Evolutionary conservation across 2,113 vertebrate genomes (phyloP).

Genomic region (Mesocricetus auratus): DNA sequence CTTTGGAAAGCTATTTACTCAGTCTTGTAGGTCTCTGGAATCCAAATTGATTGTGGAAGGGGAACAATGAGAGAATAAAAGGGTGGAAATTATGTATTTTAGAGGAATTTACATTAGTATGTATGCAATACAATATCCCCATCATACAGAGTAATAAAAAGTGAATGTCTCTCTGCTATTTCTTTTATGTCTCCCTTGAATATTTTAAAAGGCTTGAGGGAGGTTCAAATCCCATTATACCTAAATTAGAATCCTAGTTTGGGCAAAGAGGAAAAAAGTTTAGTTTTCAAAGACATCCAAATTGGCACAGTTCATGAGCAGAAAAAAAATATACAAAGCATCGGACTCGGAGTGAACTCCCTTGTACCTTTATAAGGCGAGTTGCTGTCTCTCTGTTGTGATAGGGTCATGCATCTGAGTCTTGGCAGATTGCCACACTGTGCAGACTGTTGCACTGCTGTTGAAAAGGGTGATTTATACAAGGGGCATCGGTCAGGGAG

Average conservation of each 20-base stretch:
- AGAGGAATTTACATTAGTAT: constrained; percentile 77
- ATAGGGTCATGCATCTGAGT: background rate
- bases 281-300: constrained; percentile 76
- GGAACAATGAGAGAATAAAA: constrained; percentile 68
- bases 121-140: constrained; percentile 62
- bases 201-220: constrained; percentile 81
- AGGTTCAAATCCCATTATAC: constrained; percentile 78
- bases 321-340: background rate
- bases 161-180: constrained; percentile 51
- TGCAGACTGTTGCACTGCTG: background rate
- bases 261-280: constrained; percentile 67
- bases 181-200: constrained; percentile 78
- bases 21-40: constrained; percentile 61
- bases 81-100: constrained; percentile 67
- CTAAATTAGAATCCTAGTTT: constrained; percentile 77
- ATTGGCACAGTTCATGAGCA: constrained; percentile 15
- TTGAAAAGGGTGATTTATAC: background rate
- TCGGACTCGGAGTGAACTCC: background rate
- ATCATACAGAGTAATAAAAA: constrained; percentile 74
- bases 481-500: background rate
- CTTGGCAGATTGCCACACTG: background rate
- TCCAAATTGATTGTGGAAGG: constrained; percentile 73
- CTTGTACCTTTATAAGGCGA: background rate
- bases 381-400: background rate
- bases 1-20: constrained; percentile 78